Evolutionary conservation across 2,113 vertebrate species (phyloP).

Genomic region (Poeciliopsis turrubarensis): DNA sequence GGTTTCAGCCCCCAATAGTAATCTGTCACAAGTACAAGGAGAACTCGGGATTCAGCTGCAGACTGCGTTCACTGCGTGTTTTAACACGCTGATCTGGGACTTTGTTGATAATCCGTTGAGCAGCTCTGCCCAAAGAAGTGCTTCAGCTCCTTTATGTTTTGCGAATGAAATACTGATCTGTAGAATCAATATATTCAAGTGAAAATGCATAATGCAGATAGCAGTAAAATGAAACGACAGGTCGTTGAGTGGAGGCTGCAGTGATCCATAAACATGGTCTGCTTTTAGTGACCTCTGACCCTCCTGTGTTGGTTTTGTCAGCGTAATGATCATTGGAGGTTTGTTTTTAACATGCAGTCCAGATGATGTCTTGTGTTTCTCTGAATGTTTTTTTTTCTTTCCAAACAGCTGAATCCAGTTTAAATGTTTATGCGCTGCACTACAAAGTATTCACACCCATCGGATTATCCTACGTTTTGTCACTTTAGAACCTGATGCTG

Average conservation of each 20-base stretch:
- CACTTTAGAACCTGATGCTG: neutral
- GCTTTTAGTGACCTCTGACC: neutral
- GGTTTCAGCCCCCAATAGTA: neutral
- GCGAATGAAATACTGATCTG: neutral
- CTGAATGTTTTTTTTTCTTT: no score
- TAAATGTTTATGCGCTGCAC: no score
- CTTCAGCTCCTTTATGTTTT: neutral
- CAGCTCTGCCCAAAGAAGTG: no score
- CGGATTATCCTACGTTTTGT: no score
- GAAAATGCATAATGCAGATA: neutral
- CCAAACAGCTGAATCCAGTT: no score
- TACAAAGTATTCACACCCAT: no score
- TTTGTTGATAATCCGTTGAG: no score
- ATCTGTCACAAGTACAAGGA: neutral
- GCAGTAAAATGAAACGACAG: neutral
- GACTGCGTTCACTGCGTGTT: neutral
- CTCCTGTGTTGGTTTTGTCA: neutral
- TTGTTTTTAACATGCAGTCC: no score
- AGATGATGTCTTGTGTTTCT: no score
- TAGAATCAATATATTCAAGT: no score
- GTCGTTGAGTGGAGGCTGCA: neutral
- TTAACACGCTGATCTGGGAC: neutral
- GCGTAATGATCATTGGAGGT: neutral
- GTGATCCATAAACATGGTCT: no score
- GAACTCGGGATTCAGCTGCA: neutral